Percentiles rank a stretch among this genome's conserved stretches.
Evolutionary conservation across 2,113 vertebrate species (phyloP).

Genomic region (Ancistrus triradiatus): DNA sequence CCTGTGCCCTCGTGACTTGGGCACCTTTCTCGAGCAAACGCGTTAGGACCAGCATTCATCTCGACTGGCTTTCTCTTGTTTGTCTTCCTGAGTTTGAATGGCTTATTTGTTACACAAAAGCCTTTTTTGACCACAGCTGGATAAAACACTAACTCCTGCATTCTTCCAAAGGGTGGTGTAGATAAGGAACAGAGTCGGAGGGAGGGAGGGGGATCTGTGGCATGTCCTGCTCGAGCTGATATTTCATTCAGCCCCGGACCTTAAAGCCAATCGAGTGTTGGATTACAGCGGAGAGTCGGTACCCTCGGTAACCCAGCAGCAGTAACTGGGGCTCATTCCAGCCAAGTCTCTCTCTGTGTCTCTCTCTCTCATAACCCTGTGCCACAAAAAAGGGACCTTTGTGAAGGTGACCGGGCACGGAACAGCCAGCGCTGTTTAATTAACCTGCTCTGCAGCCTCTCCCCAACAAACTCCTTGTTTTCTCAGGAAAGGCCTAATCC

Average conservation of each 20-base stretch:
- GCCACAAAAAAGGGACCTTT: constrained; percentile 45
- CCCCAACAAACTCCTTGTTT: constrained; percentile 47
- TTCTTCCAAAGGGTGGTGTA: constrained; percentile 25
- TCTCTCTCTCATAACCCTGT: constrained; percentile 41
- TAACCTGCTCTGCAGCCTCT: constrained; percentile 41
- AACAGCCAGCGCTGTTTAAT: constrained; percentile 39
- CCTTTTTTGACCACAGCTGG: neutral
- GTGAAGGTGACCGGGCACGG: constrained; percentile 34
- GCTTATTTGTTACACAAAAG: constrained; percentile 23
- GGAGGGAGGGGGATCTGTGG: constrained; percentile 11
- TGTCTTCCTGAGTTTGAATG: constrained; percentile 34
- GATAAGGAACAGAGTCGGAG: constrained; percentile 19
- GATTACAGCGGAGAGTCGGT: constrained; percentile 37
- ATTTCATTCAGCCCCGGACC: constrained; percentile 40
- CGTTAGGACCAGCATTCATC: no score
- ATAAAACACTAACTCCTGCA: constrained; percentile 17
- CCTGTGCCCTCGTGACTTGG: no score
- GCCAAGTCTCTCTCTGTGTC: constrained; percentile 17
- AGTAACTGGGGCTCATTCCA: constrained; percentile 20
- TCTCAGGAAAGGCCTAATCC: constrained; percentile 40
- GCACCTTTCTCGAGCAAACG: no score
- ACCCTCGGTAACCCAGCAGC: constrained; percentile 29
- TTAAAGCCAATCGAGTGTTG: constrained; percentile 32
- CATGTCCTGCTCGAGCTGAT: constrained; percentile 29
- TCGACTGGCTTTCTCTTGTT: constrained; percentile 23